Evolutionary conservation across 1,140 invertebrate genomes (phyloP).

Genomic region (Polyergus mexicanus): DNA sequence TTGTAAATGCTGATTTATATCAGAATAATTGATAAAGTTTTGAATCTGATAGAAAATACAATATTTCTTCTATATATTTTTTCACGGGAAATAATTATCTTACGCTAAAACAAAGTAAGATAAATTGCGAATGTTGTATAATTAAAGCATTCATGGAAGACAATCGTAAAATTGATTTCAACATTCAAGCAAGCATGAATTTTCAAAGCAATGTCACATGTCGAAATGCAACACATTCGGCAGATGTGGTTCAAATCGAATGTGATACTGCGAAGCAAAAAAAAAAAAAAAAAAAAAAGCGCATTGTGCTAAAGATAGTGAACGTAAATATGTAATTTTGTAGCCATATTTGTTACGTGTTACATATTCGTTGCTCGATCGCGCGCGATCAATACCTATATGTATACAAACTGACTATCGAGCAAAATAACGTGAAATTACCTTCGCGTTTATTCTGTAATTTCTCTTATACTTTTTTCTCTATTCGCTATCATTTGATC

Average conservation of each 20-base stretch:
- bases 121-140: neutral
- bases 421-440: slow-evolving; percentile 45
- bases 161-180: neutral
- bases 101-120: neutral
- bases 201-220: neutral
- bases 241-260: slow-evolving; percentile 18
- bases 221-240: slow-evolving; percentile 2
- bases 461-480: slow-evolving; percentile 7
- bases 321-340: neutral
- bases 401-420: neutral
- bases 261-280: neutral
- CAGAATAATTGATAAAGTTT: neutral
- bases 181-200: neutral
- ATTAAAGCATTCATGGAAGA: neutral
- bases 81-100: slow-evolving; percentile 5
- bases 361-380: slow-evolving; percentile 47
- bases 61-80: neutral
- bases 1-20: neutral
- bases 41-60: neutral
- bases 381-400: slow-evolving; percentile 32
- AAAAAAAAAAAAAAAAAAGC: neutral
- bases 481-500: neutral
- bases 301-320: slow-evolving; percentile 1
- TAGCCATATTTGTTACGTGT: slow-evolving; percentile 31
- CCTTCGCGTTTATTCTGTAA: slow-evolving; percentile 23